These are phyloP conservation scores for Drosophila repleta DNA, from an alignment of 1,140 invertebrate genomes.

Conservation along the genomic window DNA sequence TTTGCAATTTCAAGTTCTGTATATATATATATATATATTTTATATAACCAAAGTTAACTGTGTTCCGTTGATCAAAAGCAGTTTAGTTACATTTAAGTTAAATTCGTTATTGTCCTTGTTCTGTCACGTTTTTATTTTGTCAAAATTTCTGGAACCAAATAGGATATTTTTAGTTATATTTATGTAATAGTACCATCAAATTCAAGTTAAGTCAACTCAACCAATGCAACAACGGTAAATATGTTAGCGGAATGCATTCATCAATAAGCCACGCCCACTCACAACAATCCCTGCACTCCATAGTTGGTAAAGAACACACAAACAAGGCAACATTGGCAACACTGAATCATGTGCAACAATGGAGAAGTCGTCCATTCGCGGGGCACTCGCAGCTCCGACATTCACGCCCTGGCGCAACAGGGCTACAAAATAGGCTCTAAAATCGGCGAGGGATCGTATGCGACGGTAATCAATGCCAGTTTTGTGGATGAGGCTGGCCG, in stretches of 20 bases:
- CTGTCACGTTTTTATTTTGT: conserved; percentile 21
- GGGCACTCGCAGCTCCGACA: conserved; percentile 89
- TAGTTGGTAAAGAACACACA: conserved; percentile 9
- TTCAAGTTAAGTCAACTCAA: conserved; percentile 19
- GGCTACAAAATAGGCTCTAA: conserved; percentile 92
- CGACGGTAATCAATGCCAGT: conserved; percentile 90
- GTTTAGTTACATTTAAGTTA: neutral
- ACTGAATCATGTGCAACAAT: conserved; percentile 38
- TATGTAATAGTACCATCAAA: conserved; percentile 26
- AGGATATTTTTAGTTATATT: conserved; percentile 22
- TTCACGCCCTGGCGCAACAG: conserved; percentile 90
- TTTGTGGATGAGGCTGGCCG: conserved; percentile 40
- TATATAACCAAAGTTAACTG: neutral
- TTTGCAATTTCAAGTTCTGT: neutral
- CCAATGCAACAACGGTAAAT: conserved; percentile 35
- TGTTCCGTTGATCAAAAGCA: neutral
- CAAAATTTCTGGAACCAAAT: conserved; percentile 31
- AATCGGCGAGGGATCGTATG: conserved; percentile 94
- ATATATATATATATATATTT: neutral
- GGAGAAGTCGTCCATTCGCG: conserved; percentile 73
- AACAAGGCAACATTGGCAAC: neutral
- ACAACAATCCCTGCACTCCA: too few species aligned
- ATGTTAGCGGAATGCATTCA: neutral
- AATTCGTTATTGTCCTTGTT: neutral
- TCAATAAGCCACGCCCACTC: neutral